A percentile compares a stretch with the other conserved stretches of the same genome.
Evolutionary conservation across 1,140 invertebrate genomes (phyloP).

Genomic region (Brachionus koreanus): DNA sequence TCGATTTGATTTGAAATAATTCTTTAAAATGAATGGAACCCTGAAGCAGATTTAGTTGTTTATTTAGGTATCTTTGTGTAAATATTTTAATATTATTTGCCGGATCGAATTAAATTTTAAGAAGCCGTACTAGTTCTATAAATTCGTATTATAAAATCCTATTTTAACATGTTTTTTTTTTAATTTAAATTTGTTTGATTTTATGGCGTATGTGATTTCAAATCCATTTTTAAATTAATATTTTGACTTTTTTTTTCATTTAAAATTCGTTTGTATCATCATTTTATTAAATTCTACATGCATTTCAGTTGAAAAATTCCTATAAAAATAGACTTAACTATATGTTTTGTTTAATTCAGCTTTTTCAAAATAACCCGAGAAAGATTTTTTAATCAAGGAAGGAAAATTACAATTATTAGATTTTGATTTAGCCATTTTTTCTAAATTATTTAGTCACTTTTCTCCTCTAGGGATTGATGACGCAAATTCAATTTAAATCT

Average conservation of each 20-base stretch:
- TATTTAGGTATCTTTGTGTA: not conserved
- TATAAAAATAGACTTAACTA: not conserved
- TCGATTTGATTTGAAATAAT: not conserved
- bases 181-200: not conserved
- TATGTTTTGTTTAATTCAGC: not conserved
- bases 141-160: not conserved
- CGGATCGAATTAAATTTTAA: not conserved
- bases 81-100: not conserved
- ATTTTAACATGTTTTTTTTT: not conserved
- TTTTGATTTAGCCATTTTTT: not conserved
- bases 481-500: too few species aligned
- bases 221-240: not conserved
- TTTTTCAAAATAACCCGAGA: not conserved
- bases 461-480: not conserved
- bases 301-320: not conserved
- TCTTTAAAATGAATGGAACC: not conserved
- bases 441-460: not conserved
- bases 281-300: not conserved
- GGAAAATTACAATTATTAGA: not conserved
- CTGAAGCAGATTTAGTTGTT: not conserved
- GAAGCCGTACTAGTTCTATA: not conserved
- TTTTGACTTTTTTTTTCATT: too few species aligned
- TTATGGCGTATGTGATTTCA: not conserved
- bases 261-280: too few species aligned
- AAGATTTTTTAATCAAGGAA: not conserved